These are phyloP conservation scores for Drosophila arawakana DNA, from an alignment of 1,140 invertebrate genomes.

Conservation along the genomic window DNA sequence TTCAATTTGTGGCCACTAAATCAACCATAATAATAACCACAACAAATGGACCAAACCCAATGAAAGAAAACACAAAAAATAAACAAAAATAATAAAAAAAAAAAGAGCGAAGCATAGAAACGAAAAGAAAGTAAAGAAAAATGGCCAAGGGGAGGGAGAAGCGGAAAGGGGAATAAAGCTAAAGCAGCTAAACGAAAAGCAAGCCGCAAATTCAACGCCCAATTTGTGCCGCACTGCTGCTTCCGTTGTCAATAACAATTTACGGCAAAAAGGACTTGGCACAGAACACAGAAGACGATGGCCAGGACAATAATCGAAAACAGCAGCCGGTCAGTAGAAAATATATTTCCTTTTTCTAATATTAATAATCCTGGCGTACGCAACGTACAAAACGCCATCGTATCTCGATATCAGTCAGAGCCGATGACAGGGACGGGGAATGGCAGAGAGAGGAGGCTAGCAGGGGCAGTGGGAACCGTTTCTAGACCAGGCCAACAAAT, in stretches of 20 bases:
- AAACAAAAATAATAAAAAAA: slow-evolving; percentile 13
- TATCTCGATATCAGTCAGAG: slow-evolving; percentile 37
- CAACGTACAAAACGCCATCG: slow-evolving; percentile 47
- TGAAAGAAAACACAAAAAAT: slow-evolving; percentile 17
- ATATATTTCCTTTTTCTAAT: slow-evolving; percentile 77
- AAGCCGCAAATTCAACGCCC: slow-evolving; percentile 81
- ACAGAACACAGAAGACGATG: slow-evolving; percentile 21
- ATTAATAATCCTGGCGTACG: slow-evolving; percentile 79
- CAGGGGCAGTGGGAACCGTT: background rate
- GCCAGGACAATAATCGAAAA: slow-evolving; percentile 79
- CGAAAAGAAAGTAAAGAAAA: slow-evolving; percentile 32
- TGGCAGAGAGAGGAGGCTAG: background rate
- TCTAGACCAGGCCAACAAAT: slow-evolving; percentile 61
- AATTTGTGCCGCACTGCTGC: slow-evolving; percentile 80
- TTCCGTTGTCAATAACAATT: slow-evolving; percentile 83
- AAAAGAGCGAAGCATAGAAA: slow-evolving; percentile 35
- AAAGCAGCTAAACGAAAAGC: slow-evolving; percentile 54
- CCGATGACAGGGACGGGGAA: background rate
- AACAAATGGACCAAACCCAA: slow-evolving; percentile 65
- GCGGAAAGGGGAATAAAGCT: background rate
- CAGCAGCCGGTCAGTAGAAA: slow-evolving; percentile 79
- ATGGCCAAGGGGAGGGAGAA: background rate
- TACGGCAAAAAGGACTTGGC: slow-evolving; percentile 68
- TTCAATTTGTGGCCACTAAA: slow-evolving; percentile 83
- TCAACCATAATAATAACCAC: slow-evolving; percentile 83